phyloP scores from a whole-genome alignment of 2,888 invertebrate species.

The Ptychoptera albimana region DNA sequence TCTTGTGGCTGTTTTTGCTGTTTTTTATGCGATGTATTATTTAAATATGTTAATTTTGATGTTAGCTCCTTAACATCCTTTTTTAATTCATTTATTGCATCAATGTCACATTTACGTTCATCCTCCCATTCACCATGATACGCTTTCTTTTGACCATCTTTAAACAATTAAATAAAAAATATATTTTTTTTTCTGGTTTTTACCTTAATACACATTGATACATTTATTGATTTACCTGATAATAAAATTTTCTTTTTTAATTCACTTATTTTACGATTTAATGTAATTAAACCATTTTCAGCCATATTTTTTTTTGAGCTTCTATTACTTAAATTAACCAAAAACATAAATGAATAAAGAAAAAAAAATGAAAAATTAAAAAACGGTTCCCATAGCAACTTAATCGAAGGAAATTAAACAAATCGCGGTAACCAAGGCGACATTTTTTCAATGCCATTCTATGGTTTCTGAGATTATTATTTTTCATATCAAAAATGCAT shows the following conservation, averaged over 20 bases:
- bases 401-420: no score
- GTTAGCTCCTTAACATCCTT: slow-evolving; percentile 53
- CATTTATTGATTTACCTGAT: slow-evolving; percentile 41
- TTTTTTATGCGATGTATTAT: slow-evolving; percentile 24
- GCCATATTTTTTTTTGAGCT: background rate
- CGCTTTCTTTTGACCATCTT: slow-evolving; percentile 75
- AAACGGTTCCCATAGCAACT: no score
- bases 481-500: no score
- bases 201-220: background rate
- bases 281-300: background rate
- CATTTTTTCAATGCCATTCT: no score
- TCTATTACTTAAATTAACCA: no score
- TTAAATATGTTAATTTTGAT: slow-evolving; percentile 32
- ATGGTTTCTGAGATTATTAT: no score
- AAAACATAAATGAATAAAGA: no score
- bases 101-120: slow-evolving; percentile 52
- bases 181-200: slow-evolving; percentile 5
- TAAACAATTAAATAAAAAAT: slow-evolving; percentile 12
- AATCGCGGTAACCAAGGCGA: no score
- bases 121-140: slow-evolving; percentile 66
- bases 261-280: slow-evolving; percentile 63
- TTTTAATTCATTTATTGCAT: slow-evolving; percentile 53
- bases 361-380: no score
- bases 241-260: slow-evolving; percentile 75
- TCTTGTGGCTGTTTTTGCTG: slow-evolving; percentile 16